phyloP scores from a whole-genome alignment of 2,797 vertebrate genomes.

The Todus mexicanus region DNA sequence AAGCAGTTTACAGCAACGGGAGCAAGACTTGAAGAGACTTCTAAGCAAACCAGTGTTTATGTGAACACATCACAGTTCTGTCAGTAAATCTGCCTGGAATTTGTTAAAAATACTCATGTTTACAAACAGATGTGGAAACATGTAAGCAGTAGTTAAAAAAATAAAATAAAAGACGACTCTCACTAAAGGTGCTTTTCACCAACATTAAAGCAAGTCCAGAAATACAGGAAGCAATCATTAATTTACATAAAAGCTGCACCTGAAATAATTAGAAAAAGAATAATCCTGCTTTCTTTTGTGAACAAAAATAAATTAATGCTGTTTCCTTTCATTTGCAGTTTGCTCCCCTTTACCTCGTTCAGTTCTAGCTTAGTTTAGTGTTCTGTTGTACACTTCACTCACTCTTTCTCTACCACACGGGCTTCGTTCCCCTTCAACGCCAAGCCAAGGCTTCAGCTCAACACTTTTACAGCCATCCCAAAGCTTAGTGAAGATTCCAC shows the following conservation, averaged over 20 bases:
- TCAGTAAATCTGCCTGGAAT: neutral
- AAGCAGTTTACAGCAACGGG: neutral
- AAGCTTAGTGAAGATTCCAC: slow-evolving; percentile 5
- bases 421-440: neutral
- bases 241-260: neutral
- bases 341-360: neutral
- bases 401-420: neutral
- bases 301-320: no score
- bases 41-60: neutral
- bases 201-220: neutral
- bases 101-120: neutral
- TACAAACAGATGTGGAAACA: neutral
- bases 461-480: neutral
- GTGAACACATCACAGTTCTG: neutral
- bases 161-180: neutral
- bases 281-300: neutral
- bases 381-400: neutral
- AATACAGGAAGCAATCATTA: neutral
- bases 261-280: neutral
- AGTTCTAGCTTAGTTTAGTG: neutral
- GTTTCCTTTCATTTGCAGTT: neutral
- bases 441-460: neutral
- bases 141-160: neutral
- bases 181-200: neutral
- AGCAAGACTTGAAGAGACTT: neutral